Evolutionary conservation across 2,113 vertebrate genomes (phyloP).

Genomic region (Carassius carassius): DNA sequence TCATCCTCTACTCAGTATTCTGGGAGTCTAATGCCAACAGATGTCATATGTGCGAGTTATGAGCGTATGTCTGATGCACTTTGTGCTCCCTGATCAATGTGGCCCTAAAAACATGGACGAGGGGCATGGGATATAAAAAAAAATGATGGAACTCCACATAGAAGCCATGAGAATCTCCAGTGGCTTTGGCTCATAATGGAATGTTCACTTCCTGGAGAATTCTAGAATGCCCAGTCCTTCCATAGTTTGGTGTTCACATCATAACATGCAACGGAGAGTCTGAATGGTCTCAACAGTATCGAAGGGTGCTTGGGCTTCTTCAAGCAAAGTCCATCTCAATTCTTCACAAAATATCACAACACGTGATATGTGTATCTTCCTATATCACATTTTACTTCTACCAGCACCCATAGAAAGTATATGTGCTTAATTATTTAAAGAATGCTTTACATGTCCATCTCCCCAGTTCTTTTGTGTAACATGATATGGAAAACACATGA

Average conservation of each 20-base stretch:
- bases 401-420: conserved; percentile 45
- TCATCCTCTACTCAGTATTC: conserved; percentile 6
- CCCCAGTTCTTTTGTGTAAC: background rate
- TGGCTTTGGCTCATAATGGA: conserved; percentile 26
- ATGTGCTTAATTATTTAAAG: conserved; percentile 62
- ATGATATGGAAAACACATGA: conserved; percentile 5
- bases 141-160: background rate
- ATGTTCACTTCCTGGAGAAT: conserved; percentile 11
- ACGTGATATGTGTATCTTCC: background rate
- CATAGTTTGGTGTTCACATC: background rate
- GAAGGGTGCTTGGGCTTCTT: background rate
- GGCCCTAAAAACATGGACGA: conserved; percentile 15
- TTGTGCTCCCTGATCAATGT: conserved; percentile 24
- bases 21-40: background rate
- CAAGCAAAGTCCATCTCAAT: background rate
- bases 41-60: conserved; percentile 8
- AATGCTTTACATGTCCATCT: conserved; percentile 33
- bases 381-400: conserved; percentile 21
- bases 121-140: background rate
- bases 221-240: conserved; percentile 11
- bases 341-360: conserved; percentile 19
- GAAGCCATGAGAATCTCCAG: conserved; percentile 5
- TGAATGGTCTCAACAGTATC: conserved; percentile 12
- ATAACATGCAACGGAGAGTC: background rate
- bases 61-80: conserved; percentile 5